These are phyloP conservation scores for Erebia aethiops DNA, from an alignment of 2,888 invertebrate genomes.

Conservation along the genomic window DNA sequence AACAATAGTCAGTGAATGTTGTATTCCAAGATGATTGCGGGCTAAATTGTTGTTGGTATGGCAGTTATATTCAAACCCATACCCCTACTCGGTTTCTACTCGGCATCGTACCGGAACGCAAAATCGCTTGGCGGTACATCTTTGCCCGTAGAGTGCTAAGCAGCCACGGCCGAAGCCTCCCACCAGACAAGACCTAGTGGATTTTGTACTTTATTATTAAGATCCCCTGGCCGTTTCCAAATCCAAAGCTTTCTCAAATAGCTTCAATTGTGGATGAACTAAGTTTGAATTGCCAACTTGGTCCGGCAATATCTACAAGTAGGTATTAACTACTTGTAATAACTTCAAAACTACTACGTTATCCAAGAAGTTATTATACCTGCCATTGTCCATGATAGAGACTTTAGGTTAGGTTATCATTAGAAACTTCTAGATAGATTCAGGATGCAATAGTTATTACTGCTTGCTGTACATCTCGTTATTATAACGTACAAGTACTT, in stretches of 20 bases:
- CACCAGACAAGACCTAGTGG: no score
- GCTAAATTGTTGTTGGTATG: no score
- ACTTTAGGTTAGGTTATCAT: neutral
- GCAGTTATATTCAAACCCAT: no score
- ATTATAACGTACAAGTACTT: no score
- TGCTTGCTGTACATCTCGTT: neutral
- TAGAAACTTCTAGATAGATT: neutral
- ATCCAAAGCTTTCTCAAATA: neutral
- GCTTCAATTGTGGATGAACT: neutral
- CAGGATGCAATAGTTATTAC: neutral
- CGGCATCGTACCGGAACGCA: no score
- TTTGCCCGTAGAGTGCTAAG: no score
- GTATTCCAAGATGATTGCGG: no score
- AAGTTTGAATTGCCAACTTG: conserved; percentile 6
- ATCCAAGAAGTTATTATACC: conserved; percentile 1
- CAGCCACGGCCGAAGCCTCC: no score
- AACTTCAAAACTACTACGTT: conserved; percentile 11
- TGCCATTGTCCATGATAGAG: neutral
- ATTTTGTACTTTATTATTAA: no score
- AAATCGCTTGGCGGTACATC: no score
- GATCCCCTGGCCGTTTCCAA: neutral
- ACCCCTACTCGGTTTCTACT: no score
- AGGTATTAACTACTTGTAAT: neutral
- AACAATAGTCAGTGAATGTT: no score
- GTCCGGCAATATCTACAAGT: neutral